Evolutionary conservation across 2,888 invertebrate species (phyloP), one percentile per base, ranked within the genome.

Genomic region (Caenorhabditis uteleia): DNA sequence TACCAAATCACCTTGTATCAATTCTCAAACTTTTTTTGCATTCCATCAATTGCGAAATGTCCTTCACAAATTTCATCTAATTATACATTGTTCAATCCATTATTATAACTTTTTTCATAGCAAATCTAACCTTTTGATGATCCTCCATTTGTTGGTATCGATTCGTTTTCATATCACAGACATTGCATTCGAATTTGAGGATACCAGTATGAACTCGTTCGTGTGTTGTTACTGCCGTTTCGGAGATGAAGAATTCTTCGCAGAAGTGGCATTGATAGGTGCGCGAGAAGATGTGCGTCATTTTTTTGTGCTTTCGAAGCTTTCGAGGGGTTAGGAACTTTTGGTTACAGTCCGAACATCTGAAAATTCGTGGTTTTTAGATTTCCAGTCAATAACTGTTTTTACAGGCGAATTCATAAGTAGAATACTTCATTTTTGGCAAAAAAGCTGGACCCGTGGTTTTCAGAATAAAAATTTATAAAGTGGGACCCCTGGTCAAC

Each of bases 131-230:
- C 68, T 75, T 79, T 23, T 66, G 62, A 60, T 82, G 82, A 34
- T 78, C 78, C 40, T 81, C 80, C 79, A 81, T 82, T 48, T 70
- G 68, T 46, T 70, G 34, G 49, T 72, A 82, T 12, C 82, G 60
- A 53, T 76, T 82, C 36, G 77, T 72, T 47, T 71, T 70, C 44
- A 50, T 69, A 42, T 75, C 75, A 45, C 75, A 70, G 8, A 78
- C 64, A 40, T 70, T 74, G 61, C 83, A 83, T 57, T 83, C 83
- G 48, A 80, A 83, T 47, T 77, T 78, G 31, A 83, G 77, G 54
- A 83, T 83, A 50, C 83, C 83, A n/a, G 83, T 83, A 58, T 83
- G 83, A 38, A 83, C 70, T 18, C 83, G 70, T 50, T 83, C 83
- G 50, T 83, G 83, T n/a, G 81, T 77, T 7, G 78, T 75, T n/a